Base-by-base conservation (phyloP, 2,113 vertebrate genomes). In the Lagenorhynchus albirostris region DNA sequence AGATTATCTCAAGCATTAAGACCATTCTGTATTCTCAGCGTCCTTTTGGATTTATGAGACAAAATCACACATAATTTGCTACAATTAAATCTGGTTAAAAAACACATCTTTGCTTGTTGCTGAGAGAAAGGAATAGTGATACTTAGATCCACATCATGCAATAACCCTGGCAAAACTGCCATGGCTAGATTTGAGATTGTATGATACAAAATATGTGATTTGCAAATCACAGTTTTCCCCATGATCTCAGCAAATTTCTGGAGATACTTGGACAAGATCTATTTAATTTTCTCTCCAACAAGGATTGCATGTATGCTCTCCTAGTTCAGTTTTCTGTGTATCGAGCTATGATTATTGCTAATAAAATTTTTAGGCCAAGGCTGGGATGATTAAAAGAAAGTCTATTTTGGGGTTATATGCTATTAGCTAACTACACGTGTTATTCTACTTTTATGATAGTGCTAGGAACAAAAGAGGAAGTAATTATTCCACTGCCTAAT, bases 221-320 rank as follows among this genome's bases (percentile, higher is more conserved):
- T 81, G 6, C 67, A 97, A 86, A 96, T 91, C 38, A 83, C 23
- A 89, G 12, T 44, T 96, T 97, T 97, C 4, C 36, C n/a, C n/a
- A 53, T 81, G 0, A 60, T 96, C 87, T 98, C 65, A 80, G 6
- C 36, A 82, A 83, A 25, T 44, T 87, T 85, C n/a, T 94, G 20
- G 31, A 47, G 96, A 47, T 70, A 73, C 53, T 95, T 85, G 47
- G 23, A 12, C 41, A 87, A 91, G 17, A 88, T 98, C 3, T 76
- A 25, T 29, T 97, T 97, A 84, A 11, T 95, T 97, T 60, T 58
- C 33, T 80, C 86, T 80, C 90, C 92, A 97, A 74, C 53, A 93
- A 67, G 2, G 0, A 76, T 95, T 95, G 33, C 26, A 89, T 62
- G 25, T 26, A 2, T 86, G 4, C 38, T 97, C 98, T 58, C 14